phyloP scores from a whole-genome alignment of 2,113 vertebrate species.

The Nothocercus nigrocapillus region DNA sequence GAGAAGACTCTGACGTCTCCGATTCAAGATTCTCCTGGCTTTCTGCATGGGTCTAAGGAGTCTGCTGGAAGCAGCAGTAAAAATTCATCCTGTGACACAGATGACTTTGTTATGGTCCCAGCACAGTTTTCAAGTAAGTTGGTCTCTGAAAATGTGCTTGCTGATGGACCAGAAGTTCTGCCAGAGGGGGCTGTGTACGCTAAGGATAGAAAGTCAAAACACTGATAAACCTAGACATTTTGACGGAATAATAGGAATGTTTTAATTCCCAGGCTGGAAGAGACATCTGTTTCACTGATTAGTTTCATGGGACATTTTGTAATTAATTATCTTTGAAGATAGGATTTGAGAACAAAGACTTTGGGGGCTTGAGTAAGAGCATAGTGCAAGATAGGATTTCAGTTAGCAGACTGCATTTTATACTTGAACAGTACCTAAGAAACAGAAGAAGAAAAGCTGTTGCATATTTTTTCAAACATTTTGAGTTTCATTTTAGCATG shows the following conservation, averaged over 20 bases:
- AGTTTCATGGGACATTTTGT: neutral
- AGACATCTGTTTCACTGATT: neutral
- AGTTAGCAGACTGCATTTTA: neutral
- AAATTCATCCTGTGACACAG: conserved; percentile 87
- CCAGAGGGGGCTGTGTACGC: neutral
- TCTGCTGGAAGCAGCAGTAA: conserved; percentile 90
- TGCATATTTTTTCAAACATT: neutral
- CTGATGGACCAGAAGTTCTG: neutral
- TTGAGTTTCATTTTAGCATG: neutral
- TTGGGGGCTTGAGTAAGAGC: neutral
- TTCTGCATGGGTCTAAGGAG: conserved; percentile 82
- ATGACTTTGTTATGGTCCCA: conserved; percentile 94
- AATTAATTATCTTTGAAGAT: neutral
- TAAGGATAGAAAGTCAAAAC: neutral
- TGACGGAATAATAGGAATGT: neutral
- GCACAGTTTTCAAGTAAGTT: conserved; percentile 87
- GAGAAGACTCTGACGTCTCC: conserved; percentile 84
- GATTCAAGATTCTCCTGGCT: conserved; percentile 81
- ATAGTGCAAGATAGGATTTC: neutral
- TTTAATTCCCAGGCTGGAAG: neutral
- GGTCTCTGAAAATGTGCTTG: neutral
- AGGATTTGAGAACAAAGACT: conserved; percentile 30
- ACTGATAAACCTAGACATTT: neutral
- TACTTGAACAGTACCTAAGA: neutral
- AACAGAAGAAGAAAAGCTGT: neutral